phyloP scores from a whole-genome alignment of 2,888 invertebrate species.

The Drosophila kanekoi region DNA sequence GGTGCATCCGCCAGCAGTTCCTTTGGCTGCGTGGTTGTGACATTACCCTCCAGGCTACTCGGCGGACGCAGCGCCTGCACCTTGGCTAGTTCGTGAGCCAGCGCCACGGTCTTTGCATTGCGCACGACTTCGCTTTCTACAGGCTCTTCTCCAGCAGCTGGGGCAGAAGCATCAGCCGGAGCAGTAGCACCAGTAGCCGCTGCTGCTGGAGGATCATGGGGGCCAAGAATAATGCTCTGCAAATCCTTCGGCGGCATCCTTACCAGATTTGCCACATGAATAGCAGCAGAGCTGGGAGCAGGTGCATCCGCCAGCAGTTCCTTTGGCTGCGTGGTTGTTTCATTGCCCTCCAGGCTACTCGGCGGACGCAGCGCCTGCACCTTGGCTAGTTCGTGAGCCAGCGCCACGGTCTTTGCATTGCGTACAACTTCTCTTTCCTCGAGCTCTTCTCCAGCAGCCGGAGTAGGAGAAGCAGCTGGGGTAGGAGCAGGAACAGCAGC shows the following conservation, averaged over 20 bases:
- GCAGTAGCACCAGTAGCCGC: too few relatives aligned
- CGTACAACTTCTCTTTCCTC: constrained; percentile 7
- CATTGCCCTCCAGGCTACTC: neutral
- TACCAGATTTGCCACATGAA: too few relatives aligned
- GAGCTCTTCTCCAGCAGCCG: neutral
- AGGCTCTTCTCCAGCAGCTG: too few relatives aligned
- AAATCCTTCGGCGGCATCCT: constrained; percentile 1
- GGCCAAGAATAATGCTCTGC: too few relatives aligned
- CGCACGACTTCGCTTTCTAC: too few relatives aligned
- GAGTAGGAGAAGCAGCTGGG: constrained; percentile 3
- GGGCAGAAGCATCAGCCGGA: too few relatives aligned
- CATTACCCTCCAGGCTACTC: neutral
- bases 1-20: too few relatives aligned
- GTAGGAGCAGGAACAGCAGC: neutral
- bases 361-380: constrained; percentile 8
- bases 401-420: constrained; percentile 7
- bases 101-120: constrained; percentile 10
- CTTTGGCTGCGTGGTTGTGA: too few relatives aligned
- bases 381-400: neutral
- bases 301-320: too few relatives aligned
- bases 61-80: constrained; percentile 9
- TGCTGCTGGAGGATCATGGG: too few relatives aligned
- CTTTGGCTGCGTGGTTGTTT: too few relatives aligned
- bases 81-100: constrained; percentile 1
- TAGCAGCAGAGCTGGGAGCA: neutral